Percentiles rank a stretch among this genome's conserved stretches.
These are phyloP conservation scores for Axis porcinus DNA, from an alignment of 2,113 vertebrate genomes.

Conservation along the genomic window DNA sequence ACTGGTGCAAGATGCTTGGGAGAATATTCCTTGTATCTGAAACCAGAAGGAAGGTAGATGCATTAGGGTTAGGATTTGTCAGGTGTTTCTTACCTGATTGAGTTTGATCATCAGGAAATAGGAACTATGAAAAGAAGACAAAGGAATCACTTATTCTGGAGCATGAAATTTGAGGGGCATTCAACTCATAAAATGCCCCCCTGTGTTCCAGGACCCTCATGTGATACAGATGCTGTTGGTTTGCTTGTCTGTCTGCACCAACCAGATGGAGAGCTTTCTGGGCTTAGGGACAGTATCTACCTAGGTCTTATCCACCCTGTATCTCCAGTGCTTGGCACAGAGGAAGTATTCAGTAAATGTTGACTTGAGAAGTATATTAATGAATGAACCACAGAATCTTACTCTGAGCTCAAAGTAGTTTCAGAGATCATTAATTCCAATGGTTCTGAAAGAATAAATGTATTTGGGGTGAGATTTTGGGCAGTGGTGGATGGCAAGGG, in stretches of 20 bases:
- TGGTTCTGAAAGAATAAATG: background rate
- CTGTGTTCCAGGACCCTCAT: background rate
- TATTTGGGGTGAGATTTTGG: background rate
- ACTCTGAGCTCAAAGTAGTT: background rate
- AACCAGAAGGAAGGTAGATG: background rate
- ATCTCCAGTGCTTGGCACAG: background rate
- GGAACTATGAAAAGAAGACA: background rate
- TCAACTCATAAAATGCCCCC: background rate
- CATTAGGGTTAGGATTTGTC: background rate
- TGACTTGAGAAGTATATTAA: background rate
- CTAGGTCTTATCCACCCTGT: background rate
- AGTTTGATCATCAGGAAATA: background rate
- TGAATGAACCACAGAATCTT: background rate
- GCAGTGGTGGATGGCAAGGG: background rate
- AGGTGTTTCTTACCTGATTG: background rate
- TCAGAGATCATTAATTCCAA: background rate
- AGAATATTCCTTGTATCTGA: background rate
- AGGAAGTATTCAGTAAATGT: background rate
- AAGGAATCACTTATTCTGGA: background rate
- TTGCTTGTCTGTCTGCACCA: background rate
- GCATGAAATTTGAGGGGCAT: background rate
- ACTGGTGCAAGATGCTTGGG: background rate
- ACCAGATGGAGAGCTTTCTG: fast-evolving
- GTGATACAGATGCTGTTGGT: background rate
- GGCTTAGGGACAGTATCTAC: background rate